Base-by-base conservation (phyloP, 2,888 invertebrate species). In the Junonia oenone region DNA sequence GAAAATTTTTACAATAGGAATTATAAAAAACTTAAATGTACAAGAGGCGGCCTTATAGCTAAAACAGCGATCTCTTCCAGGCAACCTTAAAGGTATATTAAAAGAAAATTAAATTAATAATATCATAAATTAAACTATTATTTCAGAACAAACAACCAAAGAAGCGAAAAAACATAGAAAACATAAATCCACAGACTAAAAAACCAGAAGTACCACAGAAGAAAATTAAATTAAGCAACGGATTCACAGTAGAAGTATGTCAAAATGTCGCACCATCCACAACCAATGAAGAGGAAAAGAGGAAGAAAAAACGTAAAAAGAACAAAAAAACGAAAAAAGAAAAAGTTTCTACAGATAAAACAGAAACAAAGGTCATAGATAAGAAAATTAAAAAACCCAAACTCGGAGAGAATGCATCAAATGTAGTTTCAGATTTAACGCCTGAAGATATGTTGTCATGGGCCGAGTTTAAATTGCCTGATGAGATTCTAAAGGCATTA, bases 401-500 rank as follows among this genome's bases (percentile, higher is more conserved):
- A 61, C 62, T 87, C 33, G 88, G 86, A 8, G 83, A 79, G 61
- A 71, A 74, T 59, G 61, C 71, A 22, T 64, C 64, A 0, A 69
- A 75, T 35, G 64, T 62, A 8, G 59, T 52, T 1, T 72, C 72
- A 0, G 63, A 71, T 11, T 68, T 88, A 27, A 78, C 84, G 0
- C 64, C 87, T 0, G 88, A 89, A 62, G 89, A 92, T 65, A 85
- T 91, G 83, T 71, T 92, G 64, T 90, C 92, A 0, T 95, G 95
- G 96, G 91, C 91, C 6, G 91, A 91, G 48, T 91, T 94, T 55
- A 94, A 94, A 66, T 92, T 98, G 9, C 95, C 95, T 0, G 86
- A 91, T 2, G 78, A 91, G 2, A 92, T 99, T 54, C 74, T 97
- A 31, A 92, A 91, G 68, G 95, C 96, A 0, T 77, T 99, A 0